Evolutionary conservation across 2,797 vertebrate genomes (phyloP), one percentile per base, ranked within the genome.

Genomic region (Astyanax mexicanus): DNA sequence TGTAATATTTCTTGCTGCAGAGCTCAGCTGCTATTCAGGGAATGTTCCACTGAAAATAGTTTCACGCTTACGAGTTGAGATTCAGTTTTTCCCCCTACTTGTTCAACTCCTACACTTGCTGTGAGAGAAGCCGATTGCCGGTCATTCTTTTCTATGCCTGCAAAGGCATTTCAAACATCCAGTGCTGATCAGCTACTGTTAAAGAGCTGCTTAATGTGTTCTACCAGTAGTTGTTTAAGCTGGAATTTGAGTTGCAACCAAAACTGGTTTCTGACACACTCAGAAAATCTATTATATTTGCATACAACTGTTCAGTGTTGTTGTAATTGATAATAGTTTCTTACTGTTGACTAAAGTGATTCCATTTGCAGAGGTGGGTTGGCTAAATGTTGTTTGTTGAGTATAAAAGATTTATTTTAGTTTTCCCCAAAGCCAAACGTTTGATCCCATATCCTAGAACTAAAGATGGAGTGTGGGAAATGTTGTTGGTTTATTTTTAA

Each of bases 141-240:
- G 77, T 71, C 77, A 77, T 79, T 80, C 72, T 37, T 75, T 55
- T 60, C 42, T 81, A 87, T 65, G 52, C 86, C 83, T 84, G 75
- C 78, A 83, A 75, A 57, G n/a, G 83, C 80, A 85, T 89, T 80
- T 61, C 74, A 89, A 84, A 83, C 77, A 79, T 83, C 55, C 74
- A 80, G 80, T 81, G 40, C 72, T 80, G 74, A 68, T 64, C 61
- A 58, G 65, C 78, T 82, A 71, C 79, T 86, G 21, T 65, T 65
- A 55, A 71, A 25, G 4, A 55, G 15, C 49, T 38, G 60, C 68
- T 25, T 38, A 32, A 42, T 58, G 57, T 61, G 23, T 62, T 38
- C 25, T 12, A 13, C 19, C 49, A 69, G 35, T 19, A 61, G 23
- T 4, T 45, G 23, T 15, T 66, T 21, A n/a, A 21, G 8, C 2